Base-by-base conservation (phyloP, 2,888 invertebrate genomes). In the Platycheirus rosarum region DNA sequence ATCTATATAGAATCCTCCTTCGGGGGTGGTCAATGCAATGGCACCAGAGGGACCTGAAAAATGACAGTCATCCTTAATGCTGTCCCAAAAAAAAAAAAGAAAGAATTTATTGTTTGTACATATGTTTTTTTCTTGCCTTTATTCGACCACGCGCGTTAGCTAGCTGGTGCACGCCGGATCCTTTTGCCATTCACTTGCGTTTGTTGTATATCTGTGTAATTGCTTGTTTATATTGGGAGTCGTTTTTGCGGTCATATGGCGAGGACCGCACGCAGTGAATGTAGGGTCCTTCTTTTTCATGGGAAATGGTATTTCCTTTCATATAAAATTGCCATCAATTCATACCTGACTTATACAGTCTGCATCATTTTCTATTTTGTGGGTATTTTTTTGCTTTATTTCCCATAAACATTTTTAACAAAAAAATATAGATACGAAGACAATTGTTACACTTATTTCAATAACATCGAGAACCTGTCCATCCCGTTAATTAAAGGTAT, bases 21-120 rank as follows among this genome's bases (percentile, higher is more conserved):
- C 84, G 84, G 71, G 85, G 85, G 85, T 85, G 85, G 85, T 79
- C 85, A 84, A 63, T 65, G 70, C 70, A 57, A 68, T 80, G 76
- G 60, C 57, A 57, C 49, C 66, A 42, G 14, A 68, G 77, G 71
- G 62, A 80, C 68, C 82, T 77, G 71, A 82, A 77, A 77, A 82
- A 82, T 82, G 77, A 82, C 82, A 77, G 82, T 82, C 82, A 82
- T 82, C 77, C 71, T 82, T 82, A 77, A 82, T 77, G 55, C 68
- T 68, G 77, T 73, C 55, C 37, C 44, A 65, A 42, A 76, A 62
- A 68, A 55, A 23, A 55, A 55, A 20, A n/a, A n/a, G n/a, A n/a
- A n/a, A n/a, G n/a, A n/a, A n/a, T 13, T 13, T 48, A 40, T 70
- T 71, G 71, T 68, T 82, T 77, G 26, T 26, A 6, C 6, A 26